phyloP scores from a whole-genome alignment of 2,888 invertebrate genomes.

The Beris chalybata region DNA sequence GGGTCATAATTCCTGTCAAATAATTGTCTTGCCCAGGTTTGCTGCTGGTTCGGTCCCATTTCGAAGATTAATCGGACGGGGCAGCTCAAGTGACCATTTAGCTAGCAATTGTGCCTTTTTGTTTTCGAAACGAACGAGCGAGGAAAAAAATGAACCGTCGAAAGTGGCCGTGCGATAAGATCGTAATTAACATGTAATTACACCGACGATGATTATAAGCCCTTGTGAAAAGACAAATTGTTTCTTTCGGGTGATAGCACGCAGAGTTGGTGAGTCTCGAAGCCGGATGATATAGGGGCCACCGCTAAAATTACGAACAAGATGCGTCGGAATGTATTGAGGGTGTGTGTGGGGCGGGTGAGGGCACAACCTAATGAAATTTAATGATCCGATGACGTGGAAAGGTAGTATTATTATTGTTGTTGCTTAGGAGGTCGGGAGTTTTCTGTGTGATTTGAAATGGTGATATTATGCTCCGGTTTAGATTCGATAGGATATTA shows the following conservation, averaged over 20 bases:
- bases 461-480: constrained; percentile 13
- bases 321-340: too few relatives aligned
- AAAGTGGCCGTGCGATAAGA: constrained; percentile 27
- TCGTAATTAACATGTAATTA: constrained; percentile 33
- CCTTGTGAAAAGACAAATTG: constrained; percentile 29
- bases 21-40: constrained; percentile 23
- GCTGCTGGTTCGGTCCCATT: constrained; percentile 3
- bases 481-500: constrained; percentile 1
- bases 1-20: background rate
- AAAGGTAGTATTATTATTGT: constrained; percentile 4
- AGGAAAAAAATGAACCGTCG: constrained; percentile 18
- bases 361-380: constrained; percentile 20
- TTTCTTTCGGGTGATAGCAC: constrained; percentile 1
- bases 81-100: constrained; percentile 24
- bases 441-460: constrained; percentile 20
- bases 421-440: too few relatives aligned
- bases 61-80: constrained; percentile 12
- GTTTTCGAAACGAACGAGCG: background rate
- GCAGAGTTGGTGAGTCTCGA: too few relatives aligned
- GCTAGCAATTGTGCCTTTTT: constrained; percentile 2
- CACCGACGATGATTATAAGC: constrained; percentile 22
- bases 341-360: too few relatives aligned
- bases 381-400: constrained; percentile 29
- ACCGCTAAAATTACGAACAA: too few relatives aligned
- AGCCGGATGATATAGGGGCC: too few relatives aligned